These are phyloP conservation scores for Andricus quercusramuli DNA, from an alignment of 2,888 invertebrate species.

Conservation along the genomic window DNA sequence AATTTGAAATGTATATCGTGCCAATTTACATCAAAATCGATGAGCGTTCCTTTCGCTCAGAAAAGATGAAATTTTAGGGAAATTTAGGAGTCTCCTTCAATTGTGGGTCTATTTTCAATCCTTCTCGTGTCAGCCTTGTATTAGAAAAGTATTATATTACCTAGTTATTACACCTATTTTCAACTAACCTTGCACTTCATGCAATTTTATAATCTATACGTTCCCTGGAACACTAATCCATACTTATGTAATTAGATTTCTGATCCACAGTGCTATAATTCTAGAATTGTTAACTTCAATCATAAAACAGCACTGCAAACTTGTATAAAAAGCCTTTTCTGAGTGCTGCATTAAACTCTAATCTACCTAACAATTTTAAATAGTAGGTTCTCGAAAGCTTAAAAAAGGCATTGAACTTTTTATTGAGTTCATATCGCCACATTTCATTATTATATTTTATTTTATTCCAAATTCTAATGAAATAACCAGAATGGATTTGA, in stretches of 20 bases:
- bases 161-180: background rate
- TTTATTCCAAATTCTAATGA: too few relatives aligned
- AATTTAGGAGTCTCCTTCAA: background rate
- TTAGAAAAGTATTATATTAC: constrained; percentile 21
- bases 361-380: background rate
- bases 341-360: background rate
- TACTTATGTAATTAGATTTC: background rate
- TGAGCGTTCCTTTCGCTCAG: background rate
- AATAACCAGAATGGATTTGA: too few relatives aligned
- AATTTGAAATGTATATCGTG: background rate
- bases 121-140: constrained; percentile 19
- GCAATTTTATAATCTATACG: background rate
- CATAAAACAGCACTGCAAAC: background rate
- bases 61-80: background rate
- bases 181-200: constrained; percentile 15
- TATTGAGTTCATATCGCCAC: too few relatives aligned
- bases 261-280: background rate
- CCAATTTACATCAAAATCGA: constrained; percentile 13
- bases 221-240: background rate
- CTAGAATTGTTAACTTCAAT: background rate
- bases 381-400: background rate
- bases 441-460: too few relatives aligned
- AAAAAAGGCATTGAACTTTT: too few relatives aligned
- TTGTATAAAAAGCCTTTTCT: background rate
- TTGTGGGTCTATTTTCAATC: constrained; percentile 10